These are phyloP conservation scores for Aurelia sp. DNA, from an alignment of 30 jellyfish, hydroid and myxozoan species.

Conservation along the genomic window DNA sequence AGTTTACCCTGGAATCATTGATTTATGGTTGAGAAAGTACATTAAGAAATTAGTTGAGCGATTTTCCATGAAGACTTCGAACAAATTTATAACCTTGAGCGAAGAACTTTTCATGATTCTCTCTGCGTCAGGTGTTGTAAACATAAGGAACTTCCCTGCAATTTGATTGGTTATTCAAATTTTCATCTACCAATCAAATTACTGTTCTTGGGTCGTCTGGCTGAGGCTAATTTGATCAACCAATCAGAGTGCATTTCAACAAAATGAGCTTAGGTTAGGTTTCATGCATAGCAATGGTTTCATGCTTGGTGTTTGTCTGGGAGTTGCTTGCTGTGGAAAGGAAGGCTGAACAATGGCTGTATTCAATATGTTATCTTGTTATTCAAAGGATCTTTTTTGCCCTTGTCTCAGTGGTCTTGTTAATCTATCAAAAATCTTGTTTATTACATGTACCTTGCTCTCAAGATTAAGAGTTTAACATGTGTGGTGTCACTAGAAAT, in stretches of 20 bases:
- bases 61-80: no score
- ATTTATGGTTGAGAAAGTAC: not conserved
- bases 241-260: conserved; percentile 41
- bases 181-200: conserved; percentile 37
- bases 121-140: conserved; percentile 65
- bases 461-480: no score
- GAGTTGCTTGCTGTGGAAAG: conserved; percentile 1
- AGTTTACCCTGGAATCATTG: no score
- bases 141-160: conserved; percentile 21
- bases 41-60: not conserved
- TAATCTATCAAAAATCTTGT: no score
- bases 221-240: conserved; percentile 25
- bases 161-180: conserved; percentile 42
- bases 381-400: no score
- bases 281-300: conserved; percentile 45
- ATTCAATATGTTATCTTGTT: no score
- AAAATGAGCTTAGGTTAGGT: conserved; percentile 52
- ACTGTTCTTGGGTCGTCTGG: conserved; percentile 48
- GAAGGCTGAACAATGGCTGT: not conserved
- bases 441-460: no score
- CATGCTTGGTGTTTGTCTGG: not conserved
- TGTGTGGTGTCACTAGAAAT: no score
- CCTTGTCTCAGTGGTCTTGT: no score
- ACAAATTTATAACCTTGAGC: not conserved
- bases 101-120: not conserved